Percentiles rank a stretch among this genome's conserved stretches.
Conservation (phyloP, 2,888 invertebrate genomes). For the Latrodectus hesperus region DNA sequence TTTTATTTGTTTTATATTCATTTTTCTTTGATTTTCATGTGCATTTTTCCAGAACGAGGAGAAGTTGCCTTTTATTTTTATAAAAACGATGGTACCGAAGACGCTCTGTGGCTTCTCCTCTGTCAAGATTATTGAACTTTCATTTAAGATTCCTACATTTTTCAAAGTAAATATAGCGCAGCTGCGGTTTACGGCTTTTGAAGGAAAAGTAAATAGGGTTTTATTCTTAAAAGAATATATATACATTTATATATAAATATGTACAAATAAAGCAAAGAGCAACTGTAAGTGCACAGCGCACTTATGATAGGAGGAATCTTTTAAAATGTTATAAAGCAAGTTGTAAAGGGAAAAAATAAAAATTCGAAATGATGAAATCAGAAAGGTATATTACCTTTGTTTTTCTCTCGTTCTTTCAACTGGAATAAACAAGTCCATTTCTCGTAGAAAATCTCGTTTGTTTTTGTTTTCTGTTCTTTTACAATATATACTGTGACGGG, state of each 20-base stretch:
- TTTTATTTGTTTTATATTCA: too few relatives aligned
- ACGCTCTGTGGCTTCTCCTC: neutral
- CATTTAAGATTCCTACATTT: slow-evolving; percentile 32
- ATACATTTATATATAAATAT: slow-evolving; percentile 9
- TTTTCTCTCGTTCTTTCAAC: slow-evolving; percentile 9
- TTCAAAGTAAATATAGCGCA: slow-evolving; percentile 23
- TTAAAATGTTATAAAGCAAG: neutral
- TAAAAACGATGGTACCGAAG: too few relatives aligned
- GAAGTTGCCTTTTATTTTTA: too few relatives aligned
- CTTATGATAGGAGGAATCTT: slow-evolving; percentile 28
- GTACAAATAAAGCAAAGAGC: slow-evolving; percentile 24
- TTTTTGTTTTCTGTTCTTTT: slow-evolving; percentile 26
- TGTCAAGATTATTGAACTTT: slow-evolving; percentile 41
- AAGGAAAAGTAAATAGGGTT: slow-evolving; percentile 7
- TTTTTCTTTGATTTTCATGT: too few relatives aligned
- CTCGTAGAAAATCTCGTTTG: slow-evolving; percentile 40
- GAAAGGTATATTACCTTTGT: slow-evolving; percentile 39
- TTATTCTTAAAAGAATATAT: neutral
- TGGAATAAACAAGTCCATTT: slow-evolving; percentile 55
- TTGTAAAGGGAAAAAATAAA: neutral
- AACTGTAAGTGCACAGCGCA: slow-evolving; percentile 11
- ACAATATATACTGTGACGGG: neutral
- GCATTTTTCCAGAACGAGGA: too few relatives aligned
- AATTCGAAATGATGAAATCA: slow-evolving; percentile 36
- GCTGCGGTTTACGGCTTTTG: slow-evolving; percentile 31